Percentiles rank a stretch among this genome's conserved stretches.
Evolutionary conservation across 2,888 invertebrate species (phyloP).

Genomic region (Leuctra nigra): DNA sequence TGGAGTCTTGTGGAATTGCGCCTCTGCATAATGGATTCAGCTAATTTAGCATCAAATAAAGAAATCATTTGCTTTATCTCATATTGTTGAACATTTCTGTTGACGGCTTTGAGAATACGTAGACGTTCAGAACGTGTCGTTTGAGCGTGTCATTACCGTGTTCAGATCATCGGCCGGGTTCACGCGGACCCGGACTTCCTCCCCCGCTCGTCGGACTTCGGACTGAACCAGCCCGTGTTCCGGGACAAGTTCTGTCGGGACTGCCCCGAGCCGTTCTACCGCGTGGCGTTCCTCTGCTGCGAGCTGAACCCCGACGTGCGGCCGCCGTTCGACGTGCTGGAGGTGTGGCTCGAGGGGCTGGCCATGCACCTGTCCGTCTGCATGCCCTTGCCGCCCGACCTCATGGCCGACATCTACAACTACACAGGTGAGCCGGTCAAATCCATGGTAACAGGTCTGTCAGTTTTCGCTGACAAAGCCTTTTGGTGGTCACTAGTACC

Average conservation of each 20-base stretch:
- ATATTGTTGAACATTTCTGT: too few relatives aligned
- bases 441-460: too few relatives aligned
- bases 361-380: conserved; percentile 63
- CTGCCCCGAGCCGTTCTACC: conserved; percentile 83
- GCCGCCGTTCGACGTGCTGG: conserved; percentile 83
- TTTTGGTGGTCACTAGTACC: too few relatives aligned
- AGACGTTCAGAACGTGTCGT: too few relatives aligned
- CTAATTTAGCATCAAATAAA: too few relatives aligned
- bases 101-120: too few relatives aligned
- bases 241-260: conserved; percentile 74
- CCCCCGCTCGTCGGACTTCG: conserved; percentile 87
- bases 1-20: too few relatives aligned
- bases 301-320: conserved; percentile 82
- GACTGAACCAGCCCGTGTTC: conserved; percentile 80
- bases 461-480: too few relatives aligned
- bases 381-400: conserved; percentile 54
- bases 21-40: too few relatives aligned
- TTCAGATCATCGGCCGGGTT: conserved; percentile 85
- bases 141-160: too few relatives aligned
- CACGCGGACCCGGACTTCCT: conserved; percentile 92
- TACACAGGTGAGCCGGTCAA: conserved; percentile 43
- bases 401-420: conserved; percentile 68
- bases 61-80: too few relatives aligned
- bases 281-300: conserved; percentile 84
- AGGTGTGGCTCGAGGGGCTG: conserved; percentile 80